Conservation (phyloP, 2,113 vertebrate species). For the Syngnathus scovelli region DNA sequence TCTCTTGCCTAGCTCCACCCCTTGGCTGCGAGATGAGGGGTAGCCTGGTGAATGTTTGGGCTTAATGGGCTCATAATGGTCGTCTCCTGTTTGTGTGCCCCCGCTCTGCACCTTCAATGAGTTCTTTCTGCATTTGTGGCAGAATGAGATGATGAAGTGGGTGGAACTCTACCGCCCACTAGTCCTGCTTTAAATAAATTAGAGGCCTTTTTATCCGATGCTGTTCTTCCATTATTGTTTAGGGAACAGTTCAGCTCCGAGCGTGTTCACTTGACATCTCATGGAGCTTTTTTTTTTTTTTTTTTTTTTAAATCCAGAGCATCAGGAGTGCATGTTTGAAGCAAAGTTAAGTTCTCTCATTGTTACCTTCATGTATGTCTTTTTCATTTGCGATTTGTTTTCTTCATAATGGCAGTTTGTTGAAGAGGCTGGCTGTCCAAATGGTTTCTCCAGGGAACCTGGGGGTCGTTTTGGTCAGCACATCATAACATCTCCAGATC, state of each 20-base stretch:
- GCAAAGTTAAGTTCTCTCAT: slow-evolving; percentile 42
- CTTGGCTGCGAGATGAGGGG: slow-evolving; percentile 40
- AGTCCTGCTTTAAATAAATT: slow-evolving; percentile 62
- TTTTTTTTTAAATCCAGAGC: slow-evolving; percentile 12
- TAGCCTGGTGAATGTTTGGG: slow-evolving; percentile 42
- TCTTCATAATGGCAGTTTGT: slow-evolving; percentile 41
- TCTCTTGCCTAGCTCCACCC: slow-evolving; percentile 31
- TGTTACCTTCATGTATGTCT: slow-evolving; percentile 28
- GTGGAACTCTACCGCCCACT: slow-evolving; percentile 53
- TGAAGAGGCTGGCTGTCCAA: slow-evolving; percentile 48
- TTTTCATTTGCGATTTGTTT: slow-evolving; percentile 23
- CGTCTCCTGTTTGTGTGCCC: slow-evolving; percentile 55
- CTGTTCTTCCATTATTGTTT: slow-evolving; percentile 40
- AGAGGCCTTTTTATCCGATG: slow-evolving; percentile 43
- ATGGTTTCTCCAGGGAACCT: slow-evolving; percentile 56
- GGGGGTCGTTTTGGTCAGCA: slow-evolving; percentile 33
- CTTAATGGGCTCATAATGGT: slow-evolving; percentile 65
- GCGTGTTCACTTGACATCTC: slow-evolving; percentile 53
- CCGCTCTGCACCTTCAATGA: slow-evolving; percentile 49
- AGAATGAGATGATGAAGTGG: slow-evolving; percentile 58
- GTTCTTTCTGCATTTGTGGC: slow-evolving; percentile 49
- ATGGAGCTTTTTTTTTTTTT: slow-evolving; percentile 35
- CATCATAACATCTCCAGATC: slow-evolving; percentile 53
- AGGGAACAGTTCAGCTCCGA: slow-evolving; percentile 29
- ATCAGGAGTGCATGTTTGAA: slow-evolving; percentile 24